Conservation (phyloP, 2,888 invertebrate species). For the Plemyria rubiginata region DNA sequence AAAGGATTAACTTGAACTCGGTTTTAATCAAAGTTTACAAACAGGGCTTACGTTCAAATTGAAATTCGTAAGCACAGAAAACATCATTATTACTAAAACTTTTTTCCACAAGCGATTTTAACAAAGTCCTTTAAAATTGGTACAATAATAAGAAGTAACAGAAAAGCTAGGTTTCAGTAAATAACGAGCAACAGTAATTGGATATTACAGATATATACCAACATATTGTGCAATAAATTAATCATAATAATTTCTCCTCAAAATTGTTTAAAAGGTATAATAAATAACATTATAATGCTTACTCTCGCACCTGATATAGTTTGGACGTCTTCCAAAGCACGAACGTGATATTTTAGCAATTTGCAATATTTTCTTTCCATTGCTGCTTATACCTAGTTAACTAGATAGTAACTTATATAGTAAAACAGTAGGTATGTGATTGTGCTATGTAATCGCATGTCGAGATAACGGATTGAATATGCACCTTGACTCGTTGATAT, state of each 20-base stretch:
- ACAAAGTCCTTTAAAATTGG: neutral
- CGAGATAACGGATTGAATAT: neutral
- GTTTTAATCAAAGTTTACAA: conserved; percentile 42
- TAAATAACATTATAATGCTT: conserved; percentile 53
- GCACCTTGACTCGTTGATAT: neutral
- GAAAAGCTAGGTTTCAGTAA: conserved; percentile 2
- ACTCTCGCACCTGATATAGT: conserved; percentile 57
- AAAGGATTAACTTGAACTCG: conserved; percentile 46
- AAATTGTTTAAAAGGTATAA: conserved; percentile 53
- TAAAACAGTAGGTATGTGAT: too few species aligned
- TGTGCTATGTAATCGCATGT: too few species aligned
- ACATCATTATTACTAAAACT: conserved; percentile 1
- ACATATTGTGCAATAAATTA: conserved; percentile 43
- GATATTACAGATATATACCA: conserved; percentile 4
- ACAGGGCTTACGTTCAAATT: conserved; percentile 41
- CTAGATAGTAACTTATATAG: too few species aligned
- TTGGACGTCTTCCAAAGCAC: conserved; percentile 52
- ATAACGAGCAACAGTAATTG: neutral
- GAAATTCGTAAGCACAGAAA: conserved; percentile 38
- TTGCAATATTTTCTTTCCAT: conserved; percentile 44
- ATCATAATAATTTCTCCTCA: conserved; percentile 47
- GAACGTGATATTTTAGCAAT: conserved; percentile 39
- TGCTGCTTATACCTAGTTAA: conserved; percentile 37
- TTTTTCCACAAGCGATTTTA: conserved; percentile 2
- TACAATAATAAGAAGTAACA: neutral